Percentiles rank a stretch among this genome's conserved stretches.
These are phyloP conservation scores for Eristalis pertinax DNA, from an alignment of 2,888 invertebrate genomes.

Conservation along the genomic window DNA sequence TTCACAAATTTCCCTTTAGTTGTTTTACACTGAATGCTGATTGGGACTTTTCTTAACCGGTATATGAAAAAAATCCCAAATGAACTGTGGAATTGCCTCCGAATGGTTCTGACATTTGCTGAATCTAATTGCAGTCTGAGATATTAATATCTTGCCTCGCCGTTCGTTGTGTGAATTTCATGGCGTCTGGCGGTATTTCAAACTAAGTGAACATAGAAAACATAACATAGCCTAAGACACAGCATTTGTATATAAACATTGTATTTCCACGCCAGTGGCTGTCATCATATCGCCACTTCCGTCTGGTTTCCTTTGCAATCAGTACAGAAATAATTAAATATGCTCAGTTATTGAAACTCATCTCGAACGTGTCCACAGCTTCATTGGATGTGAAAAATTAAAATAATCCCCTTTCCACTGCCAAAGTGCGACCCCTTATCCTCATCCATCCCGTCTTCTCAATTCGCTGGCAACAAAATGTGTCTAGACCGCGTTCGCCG, in stretches of 20 bases:
- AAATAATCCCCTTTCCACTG: background rate
- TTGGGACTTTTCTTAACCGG: background rate
- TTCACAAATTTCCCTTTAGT: background rate
- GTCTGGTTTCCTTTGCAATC: background rate
- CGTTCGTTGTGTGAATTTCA: background rate
- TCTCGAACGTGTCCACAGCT: background rate
- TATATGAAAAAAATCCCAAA: background rate
- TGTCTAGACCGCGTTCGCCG: constrained; percentile 16
- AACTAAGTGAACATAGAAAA: background rate
- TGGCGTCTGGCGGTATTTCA: background rate
- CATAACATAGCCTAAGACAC: background rate
- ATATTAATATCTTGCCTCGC: background rate
- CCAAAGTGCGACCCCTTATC: background rate
- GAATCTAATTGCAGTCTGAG: too few species aligned
- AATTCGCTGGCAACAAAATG: constrained; percentile 22
- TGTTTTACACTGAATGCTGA: background rate
- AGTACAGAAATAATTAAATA: background rate
- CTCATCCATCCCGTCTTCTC: background rate
- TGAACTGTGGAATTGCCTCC: constrained; percentile 11
- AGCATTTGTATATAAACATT: background rate
- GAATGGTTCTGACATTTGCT: background rate
- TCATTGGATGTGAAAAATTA: background rate
- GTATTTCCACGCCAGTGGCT: background rate
- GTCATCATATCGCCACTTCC: background rate
- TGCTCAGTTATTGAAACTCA: background rate